Conservation (phyloP, 2,113 vertebrate genomes). For the Coregonus clupeaformis region DNA sequence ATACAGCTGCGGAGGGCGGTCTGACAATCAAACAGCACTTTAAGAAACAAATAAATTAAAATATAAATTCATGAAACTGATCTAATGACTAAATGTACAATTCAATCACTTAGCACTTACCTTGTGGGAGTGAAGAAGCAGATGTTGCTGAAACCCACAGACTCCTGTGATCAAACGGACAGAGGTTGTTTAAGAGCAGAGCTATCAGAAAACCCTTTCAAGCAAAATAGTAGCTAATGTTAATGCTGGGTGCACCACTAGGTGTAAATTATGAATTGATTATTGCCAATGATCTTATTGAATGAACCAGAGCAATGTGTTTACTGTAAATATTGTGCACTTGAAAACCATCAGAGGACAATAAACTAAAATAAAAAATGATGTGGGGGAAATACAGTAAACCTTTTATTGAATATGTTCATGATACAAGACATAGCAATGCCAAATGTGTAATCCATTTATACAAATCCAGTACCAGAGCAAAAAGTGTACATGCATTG, state of each 20-base stretch:
- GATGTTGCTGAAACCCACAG: conserved; percentile 75
- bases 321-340: too few relatives aligned
- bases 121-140: conserved; percentile 78
- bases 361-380: neutral
- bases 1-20: too few relatives aligned
- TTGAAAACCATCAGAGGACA: too few relatives aligned
- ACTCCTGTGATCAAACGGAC: conserved; percentile 70
- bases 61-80: too few relatives aligned
- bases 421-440: neutral
- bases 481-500: conserved; percentile 23
- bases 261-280: too few relatives aligned
- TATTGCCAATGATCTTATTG: too few relatives aligned
- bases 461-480: conserved; percentile 2
- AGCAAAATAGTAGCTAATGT: neutral
- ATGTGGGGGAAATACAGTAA: too few relatives aligned
- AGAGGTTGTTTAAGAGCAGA: neutral
- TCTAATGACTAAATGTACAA: too few relatives aligned
- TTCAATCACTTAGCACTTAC: conserved; percentile 51
- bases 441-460: neutral
- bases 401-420: neutral
- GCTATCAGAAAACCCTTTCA: neutral
- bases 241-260: too few relatives aligned
- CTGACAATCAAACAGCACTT: too few relatives aligned
- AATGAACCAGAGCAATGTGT: too few relatives aligned
- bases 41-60: too few relatives aligned